phyloP scores from a whole-genome alignment of 1,140 invertebrate species.

The Drosophila mojavensis region DNA sequence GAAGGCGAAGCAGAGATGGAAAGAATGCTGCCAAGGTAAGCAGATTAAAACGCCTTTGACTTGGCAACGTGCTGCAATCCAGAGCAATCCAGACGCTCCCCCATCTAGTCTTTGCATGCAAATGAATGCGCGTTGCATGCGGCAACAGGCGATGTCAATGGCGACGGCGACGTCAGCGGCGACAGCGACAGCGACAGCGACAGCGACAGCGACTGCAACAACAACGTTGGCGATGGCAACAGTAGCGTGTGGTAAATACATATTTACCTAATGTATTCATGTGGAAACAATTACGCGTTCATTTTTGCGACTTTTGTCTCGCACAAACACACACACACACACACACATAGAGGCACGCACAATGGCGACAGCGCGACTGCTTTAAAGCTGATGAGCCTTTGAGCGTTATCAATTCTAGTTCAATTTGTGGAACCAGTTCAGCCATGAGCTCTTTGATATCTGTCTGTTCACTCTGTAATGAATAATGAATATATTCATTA shows the following conservation, averaged over 20 bases:
- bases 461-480: too few relatives aligned
- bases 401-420: not conserved
- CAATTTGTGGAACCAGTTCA: too few relatives aligned
- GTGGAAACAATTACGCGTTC: slow-evolving; percentile 80
- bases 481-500: too few relatives aligned
- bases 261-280: slow-evolving; percentile 80
- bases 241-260: slow-evolving; percentile 5
- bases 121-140: slow-evolving; percentile 58
- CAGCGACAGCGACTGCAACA: not conserved
- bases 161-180: slow-evolving; percentile 10
- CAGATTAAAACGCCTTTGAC: slow-evolving; percentile 78
- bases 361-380: slow-evolving; percentile 30
- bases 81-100: slow-evolving; percentile 22
- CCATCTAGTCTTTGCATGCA: slow-evolving; percentile 40
- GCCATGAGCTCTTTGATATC: too few relatives aligned
- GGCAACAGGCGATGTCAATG: slow-evolving; percentile 25
- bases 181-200: not conserved
- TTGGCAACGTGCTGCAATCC: slow-evolving; percentile 61
- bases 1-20: not conserved
- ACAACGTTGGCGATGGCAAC: not conserved
- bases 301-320: slow-evolving; percentile 74
- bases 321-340: slow-evolving; percentile 24
- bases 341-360: slow-evolving; percentile 25
- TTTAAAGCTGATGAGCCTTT: slow-evolving; percentile 37
- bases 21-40: slow-evolving; percentile 68